Conservation (phyloP, 2,113 vertebrate species). For the Oreocharis arfaki region DNA sequence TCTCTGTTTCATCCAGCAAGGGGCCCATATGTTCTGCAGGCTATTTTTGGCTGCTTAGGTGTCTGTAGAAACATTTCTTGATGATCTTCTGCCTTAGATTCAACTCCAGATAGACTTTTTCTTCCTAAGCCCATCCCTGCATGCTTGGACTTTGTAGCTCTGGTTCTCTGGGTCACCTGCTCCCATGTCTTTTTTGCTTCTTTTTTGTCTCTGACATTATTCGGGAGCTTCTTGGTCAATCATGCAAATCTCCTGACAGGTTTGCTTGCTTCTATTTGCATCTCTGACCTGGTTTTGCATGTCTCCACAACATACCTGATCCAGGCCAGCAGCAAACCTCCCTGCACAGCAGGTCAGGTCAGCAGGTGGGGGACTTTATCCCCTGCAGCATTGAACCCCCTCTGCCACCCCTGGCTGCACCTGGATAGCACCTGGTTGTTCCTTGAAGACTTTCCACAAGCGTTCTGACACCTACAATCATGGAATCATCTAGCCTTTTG, state of each 20-base stretch:
- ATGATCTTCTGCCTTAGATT: background rate
- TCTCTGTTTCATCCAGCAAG: background rate
- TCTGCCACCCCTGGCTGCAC: background rate
- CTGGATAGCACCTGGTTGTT: background rate
- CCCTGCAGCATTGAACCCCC: fast-evolving
- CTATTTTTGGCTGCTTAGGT: background rate
- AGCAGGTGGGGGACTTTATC: background rate
- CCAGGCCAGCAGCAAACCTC: background rate
- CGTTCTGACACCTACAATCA: background rate
- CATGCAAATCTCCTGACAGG: background rate
- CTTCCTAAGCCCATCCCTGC: background rate
- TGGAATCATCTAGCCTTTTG: background rate
- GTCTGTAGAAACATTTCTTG: background rate
- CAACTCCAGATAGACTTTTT: background rate
- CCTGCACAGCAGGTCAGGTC: background rate
- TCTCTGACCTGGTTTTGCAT: background rate
- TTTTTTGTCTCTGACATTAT: background rate
- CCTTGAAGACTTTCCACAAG: background rate
- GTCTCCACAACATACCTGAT: background rate
- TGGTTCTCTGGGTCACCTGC: background rate
- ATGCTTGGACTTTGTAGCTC: background rate
- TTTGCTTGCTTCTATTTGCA: background rate
- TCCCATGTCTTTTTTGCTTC: background rate
- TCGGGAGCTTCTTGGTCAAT: background rate
- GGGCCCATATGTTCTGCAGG: background rate